Percentiles rank a stretch among this genome's conserved stretches.
Conservation (phyloP, 2,797 vertebrate genomes). For the Pelochelys cantorii region DNA sequence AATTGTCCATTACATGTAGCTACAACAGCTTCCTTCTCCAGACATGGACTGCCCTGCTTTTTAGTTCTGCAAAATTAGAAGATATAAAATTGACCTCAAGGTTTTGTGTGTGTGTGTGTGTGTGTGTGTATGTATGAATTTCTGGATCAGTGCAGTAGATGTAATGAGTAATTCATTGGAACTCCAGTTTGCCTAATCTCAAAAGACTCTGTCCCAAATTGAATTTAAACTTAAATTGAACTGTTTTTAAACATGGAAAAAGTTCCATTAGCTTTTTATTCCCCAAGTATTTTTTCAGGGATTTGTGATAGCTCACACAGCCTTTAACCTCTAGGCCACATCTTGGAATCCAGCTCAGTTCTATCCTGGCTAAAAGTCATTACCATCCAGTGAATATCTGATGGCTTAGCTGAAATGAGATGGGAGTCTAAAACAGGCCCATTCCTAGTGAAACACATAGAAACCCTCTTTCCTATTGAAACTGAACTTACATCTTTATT, state of each 20-base stretch:
- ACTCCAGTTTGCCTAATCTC: neutral
- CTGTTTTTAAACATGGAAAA: neutral
- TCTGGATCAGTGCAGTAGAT: neutral
- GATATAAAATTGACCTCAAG: neutral
- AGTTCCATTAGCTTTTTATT: neutral
- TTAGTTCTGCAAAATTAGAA: neutral
- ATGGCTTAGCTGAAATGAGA: neutral
- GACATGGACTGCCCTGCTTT: neutral
- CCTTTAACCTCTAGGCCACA: neutral
- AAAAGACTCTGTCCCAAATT: neutral
- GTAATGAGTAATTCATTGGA: fast-evolving
- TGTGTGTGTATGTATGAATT: fast-evolving
- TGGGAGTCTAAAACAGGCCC: neutral
- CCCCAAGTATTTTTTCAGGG: neutral
- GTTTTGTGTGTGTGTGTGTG: fast-evolving
- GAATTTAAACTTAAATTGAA: neutral
- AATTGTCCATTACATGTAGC: neutral
- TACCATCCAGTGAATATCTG: neutral
- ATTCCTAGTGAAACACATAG: neutral
- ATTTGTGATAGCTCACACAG: neutral
- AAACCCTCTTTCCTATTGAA: neutral
- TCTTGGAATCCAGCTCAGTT: neutral
- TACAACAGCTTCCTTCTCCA: neutral
- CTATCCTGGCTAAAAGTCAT: neutral
- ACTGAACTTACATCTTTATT: neutral